Base-by-base conservation (phyloP, 2,888 invertebrate genomes). In the Mesodorylaimus sp. region DNA sequence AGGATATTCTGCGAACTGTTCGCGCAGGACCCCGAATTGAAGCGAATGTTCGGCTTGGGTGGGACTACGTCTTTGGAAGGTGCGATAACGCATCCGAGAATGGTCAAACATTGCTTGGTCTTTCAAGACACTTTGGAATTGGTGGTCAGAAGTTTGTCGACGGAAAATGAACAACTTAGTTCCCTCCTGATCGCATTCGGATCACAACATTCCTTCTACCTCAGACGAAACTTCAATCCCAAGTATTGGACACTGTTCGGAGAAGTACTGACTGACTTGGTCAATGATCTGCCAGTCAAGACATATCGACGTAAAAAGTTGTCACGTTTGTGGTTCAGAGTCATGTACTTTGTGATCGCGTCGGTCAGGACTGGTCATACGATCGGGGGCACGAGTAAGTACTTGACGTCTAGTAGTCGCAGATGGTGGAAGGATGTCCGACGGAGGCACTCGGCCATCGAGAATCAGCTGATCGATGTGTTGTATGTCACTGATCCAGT, bases 61-160 rank as follows among this genome's bases (percentile, higher is more conserved):
- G 21, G 10, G n/a, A 39, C n/a, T n/a, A n/a, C n/a, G n/a, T n/a
- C n/a, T n/a, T n/a, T n/a, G n/a, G 41, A 39, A 39, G 41, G 21
- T 19, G 41, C 41, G 21, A n/a, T 39, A 7, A 39, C 10, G 21
- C n/a, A 39, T 39, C 10, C 13, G 7, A 13, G 41, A 39, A 39
- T 39, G 41, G 21, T 7, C 10, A 13, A 39, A 7, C 41, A 39
- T 21, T 16, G 7, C 5, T n/a, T 39, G 41, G 21, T 39, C 10
- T 39, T 39, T 21, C 41, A 39, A 39, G 41, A 39, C 21, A 39
- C 41, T 16, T 39, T 39, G 10, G 41, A 39, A 39, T 19, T 39
- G 41, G 21, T 39, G 7, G 7, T 39, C n/a, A 39, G 5, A 19
- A 23, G 41, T 39, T 21, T 39, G 41, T 7, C n/a, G 7, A 7